A percentile compares a stretch with the other conserved stretches of the same genome.
Evolutionary conservation across 92 coral and sea anemone species (phyloP).

Genomic region (Actinernus sp.): DNA sequence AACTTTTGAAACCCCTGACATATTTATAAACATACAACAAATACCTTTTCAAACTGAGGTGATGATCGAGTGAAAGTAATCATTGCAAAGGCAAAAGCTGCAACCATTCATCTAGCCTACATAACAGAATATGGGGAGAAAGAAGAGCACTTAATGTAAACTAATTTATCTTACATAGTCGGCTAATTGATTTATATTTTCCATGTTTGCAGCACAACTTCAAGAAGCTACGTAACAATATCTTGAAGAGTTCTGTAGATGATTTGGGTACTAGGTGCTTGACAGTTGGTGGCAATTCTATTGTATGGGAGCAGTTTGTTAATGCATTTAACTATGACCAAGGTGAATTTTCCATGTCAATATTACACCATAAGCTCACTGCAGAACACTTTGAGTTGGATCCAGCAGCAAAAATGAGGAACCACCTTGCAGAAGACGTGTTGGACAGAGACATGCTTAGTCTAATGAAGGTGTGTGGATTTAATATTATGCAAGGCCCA

Average conservation of each 20-base stretch:
- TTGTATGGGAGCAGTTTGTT: constrained; percentile 27
- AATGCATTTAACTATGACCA: constrained; percentile 58
- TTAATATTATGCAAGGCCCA: too few species aligned
- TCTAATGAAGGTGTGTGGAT: constrained; percentile 38
- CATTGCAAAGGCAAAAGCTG: too few species aligned
- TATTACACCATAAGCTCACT: constrained; percentile 47
- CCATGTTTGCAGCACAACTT: constrained; percentile 41
- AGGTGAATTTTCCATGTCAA: constrained; percentile 50
- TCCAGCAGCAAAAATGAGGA: too few species aligned
- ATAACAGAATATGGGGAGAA: too few species aligned
- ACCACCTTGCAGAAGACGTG: too few species aligned
- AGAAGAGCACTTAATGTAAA: too few species aligned
- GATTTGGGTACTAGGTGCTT: constrained; percentile 38
- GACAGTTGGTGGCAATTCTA: constrained; percentile 16
- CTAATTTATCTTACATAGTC: too few species aligned
- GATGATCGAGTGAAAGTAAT: too few species aligned
- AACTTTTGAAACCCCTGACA: too few species aligned
- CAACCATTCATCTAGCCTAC: too few species aligned
- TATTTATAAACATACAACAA: too few species aligned
- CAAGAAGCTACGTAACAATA: constrained; percentile 49
- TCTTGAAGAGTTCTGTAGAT: constrained; percentile 36
- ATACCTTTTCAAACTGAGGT: too few species aligned
- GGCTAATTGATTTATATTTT: constrained; percentile 1
- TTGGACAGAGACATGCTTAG: constrained; percentile 39
- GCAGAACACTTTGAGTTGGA: constrained; percentile 58